A percentile compares a stretch with the other conserved stretches of the same genome.
Evolutionary conservation across 1,140 invertebrate genomes (phyloP).

Genomic region (Eumaeus atala): DNA sequence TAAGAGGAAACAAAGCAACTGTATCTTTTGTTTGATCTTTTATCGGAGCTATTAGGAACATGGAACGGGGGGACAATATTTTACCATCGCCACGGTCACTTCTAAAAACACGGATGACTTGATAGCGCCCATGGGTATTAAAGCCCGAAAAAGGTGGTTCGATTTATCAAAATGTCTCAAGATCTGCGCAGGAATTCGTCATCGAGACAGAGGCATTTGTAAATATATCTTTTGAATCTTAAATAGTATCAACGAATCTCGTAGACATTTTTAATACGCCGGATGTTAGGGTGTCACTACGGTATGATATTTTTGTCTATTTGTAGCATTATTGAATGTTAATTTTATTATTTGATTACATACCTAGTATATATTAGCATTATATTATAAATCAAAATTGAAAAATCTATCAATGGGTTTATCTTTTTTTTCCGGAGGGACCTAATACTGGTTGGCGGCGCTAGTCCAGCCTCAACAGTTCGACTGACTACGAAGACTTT

Average conservation of each 20-base stretch:
- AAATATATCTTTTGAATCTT: conserved; percentile 50
- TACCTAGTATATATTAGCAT: too few relatives aligned
- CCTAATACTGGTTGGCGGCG: too few relatives aligned
- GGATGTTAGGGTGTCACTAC: neutral
- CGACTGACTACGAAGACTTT: too few relatives aligned
- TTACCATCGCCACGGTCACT: conserved; percentile 18
- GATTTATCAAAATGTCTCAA: conserved; percentile 64
- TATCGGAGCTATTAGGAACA: conserved; percentile 20
- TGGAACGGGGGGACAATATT: conserved; percentile 13
- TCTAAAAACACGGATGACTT: conserved; percentile 36
- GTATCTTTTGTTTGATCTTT: conserved; percentile 16
- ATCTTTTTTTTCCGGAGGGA: too few relatives aligned
- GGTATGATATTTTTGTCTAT: too few relatives aligned
- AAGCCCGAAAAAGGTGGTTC: conserved; percentile 45
- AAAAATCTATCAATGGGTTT: too few relatives aligned
- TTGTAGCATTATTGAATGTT: neutral
- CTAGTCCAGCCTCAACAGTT: too few relatives aligned
- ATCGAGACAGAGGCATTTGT: conserved; percentile 55
- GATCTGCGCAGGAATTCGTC: conserved; percentile 61
- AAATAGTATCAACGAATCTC: conserved; percentile 41
- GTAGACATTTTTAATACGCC: conserved; percentile 36
- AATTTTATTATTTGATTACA: too few relatives aligned
- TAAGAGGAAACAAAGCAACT: conserved; percentile 1
- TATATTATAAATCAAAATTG: too few relatives aligned
- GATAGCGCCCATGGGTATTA: conserved; percentile 42